Base-by-base conservation (phyloP, 2,888 invertebrate species). In the Acleris holmiana region DNA sequence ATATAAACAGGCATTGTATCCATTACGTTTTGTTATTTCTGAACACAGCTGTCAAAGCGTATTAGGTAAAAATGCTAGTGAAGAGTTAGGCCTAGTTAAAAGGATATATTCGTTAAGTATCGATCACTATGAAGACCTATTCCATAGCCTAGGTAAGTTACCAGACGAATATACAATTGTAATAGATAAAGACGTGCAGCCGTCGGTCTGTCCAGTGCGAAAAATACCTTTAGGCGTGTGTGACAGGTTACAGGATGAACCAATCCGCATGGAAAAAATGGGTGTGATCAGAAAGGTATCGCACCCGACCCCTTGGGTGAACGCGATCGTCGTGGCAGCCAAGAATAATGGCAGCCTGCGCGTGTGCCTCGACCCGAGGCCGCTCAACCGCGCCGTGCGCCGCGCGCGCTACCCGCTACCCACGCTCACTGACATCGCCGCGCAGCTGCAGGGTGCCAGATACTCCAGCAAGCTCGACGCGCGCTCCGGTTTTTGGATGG, bases 71-170 rank as follows among this genome's bases (percentile, higher is more conserved):
- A 10, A 40, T 21, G 46, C 68, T 0, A 51, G 21, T 2, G 67
- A 67, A 10, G 10, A 56, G 21, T 47, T 67, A 48, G 57, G 61
- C 0, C 13, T 67, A 35, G 44, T 68, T 13, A 54, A 50, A 18
- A 47, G 68, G 3, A 35, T 68, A 10, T 49, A 41, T 23, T 55
- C 57, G 1, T 3, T 67, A 2, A n/a, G 53, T 40, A 49, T 57
- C 0, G 2, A 35, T 13, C 10, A 59, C 4, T 68, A 69, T 46
- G 19, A 60, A 10, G 63, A 67, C 46, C 55, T 69, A 13, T 69
- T 69, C 55, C 5, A 46, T n/a, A 67, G 67, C 19, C 40, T 48
- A 3, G 48, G 48, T 13, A 48, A 48, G 10, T 21, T 48, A 10
- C 48, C 48, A 0, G 48, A 21, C 21, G 1, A n/a, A n/a, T n/a